These are phyloP conservation scores for Phrynosoma platyrhinos DNA, from an alignment of 2,113 vertebrate species.

Conservation along the genomic window DNA sequence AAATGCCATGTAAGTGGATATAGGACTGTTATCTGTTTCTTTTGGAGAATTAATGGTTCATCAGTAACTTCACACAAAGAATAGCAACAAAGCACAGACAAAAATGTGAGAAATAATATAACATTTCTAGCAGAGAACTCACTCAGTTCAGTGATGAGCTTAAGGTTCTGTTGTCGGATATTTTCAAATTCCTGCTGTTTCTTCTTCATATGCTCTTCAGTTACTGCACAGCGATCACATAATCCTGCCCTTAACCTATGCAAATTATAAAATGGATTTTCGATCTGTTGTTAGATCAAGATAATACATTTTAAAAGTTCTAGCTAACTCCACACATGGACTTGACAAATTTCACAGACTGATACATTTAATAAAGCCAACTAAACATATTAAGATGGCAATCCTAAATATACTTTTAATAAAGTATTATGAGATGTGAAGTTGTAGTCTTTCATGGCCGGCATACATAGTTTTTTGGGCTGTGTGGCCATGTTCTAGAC, in stretches of 20 bases:
- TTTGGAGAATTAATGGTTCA: not conserved
- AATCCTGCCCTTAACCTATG: constrained; percentile 85
- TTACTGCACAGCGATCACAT: constrained; percentile 89
- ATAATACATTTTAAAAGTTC: constrained; percentile 8
- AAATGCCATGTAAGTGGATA: not conserved
- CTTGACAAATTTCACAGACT: not conserved
- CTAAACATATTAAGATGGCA: not conserved
- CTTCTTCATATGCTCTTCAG: constrained; percentile 87
- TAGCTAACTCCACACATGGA: not conserved
- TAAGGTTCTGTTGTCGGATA: constrained; percentile 85
- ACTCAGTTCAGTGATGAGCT: constrained; percentile 89
- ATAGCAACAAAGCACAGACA: not conserved
- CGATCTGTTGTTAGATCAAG: constrained; percentile 15
- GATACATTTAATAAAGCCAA: too few relatives aligned
- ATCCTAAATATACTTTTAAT: constrained; percentile 5
- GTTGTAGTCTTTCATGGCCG: too few relatives aligned
- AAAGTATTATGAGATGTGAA: not conserved
- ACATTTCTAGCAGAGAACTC: constrained; percentile 71
- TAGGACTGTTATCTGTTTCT: not conserved
- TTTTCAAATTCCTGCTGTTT: constrained; percentile 86
- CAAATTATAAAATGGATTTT: constrained; percentile 5
- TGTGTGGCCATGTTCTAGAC: too few relatives aligned
- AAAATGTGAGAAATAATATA: not conserved
- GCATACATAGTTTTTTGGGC: too few relatives aligned
- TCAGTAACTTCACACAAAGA: not conserved